A percentile compares a stretch with the other conserved stretches of the same genome.
Conservation (phyloP, 2,797 vertebrate species). For the Scolopax rusticola region DNA sequence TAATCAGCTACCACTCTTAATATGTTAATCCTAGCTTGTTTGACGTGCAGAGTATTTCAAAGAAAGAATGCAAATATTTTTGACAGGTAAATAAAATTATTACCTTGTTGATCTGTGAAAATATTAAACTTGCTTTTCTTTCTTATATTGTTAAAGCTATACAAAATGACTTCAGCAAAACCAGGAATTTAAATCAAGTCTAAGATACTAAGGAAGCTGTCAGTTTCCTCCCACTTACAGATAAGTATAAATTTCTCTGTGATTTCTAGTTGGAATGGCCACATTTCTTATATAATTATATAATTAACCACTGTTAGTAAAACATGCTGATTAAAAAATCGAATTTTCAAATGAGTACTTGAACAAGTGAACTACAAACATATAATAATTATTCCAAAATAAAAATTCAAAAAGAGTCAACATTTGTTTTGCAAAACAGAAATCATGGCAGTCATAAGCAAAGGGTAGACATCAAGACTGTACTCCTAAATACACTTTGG, state of each 20-base stretch:
- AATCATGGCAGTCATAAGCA: neutral
- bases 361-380: neutral
- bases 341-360: neutral
- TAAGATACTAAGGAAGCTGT: neutral
- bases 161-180: neutral
- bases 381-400: neutral
- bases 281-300: neutral
- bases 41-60: neutral
- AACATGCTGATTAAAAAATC: neutral
- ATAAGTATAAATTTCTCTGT: neutral
- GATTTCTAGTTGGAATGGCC: neutral
- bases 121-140: neutral
- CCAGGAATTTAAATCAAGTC: neutral
- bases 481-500: neutral
- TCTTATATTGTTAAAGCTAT: neutral
- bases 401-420: neutral
- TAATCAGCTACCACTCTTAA: neutral
- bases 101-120: neutral
- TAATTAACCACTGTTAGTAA: neutral
- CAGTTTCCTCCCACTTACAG: neutral
- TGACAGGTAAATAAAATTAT: neutral
- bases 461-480: neutral
- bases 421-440: neutral
- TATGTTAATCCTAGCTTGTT: neutral
- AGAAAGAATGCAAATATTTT: neutral